Percentiles rank a stretch among this genome's conserved stretches.
Conservation (phyloP, 2,113 vertebrate genomes). For the Heterochromis multidens region DNA sequence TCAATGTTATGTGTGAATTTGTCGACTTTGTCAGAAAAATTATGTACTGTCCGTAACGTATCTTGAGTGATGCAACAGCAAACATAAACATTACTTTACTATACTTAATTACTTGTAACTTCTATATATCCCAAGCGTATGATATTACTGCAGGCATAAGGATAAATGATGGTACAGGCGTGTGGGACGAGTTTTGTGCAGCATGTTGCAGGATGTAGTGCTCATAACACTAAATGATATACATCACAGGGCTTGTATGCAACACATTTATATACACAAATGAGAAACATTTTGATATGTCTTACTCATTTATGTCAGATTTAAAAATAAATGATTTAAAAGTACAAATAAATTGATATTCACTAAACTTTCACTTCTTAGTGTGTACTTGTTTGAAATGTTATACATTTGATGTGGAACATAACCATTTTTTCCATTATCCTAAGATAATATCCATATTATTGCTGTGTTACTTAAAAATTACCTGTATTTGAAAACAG, state of each 20-base stretch:
- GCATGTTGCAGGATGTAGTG: not conserved
- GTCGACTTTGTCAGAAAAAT: not conserved
- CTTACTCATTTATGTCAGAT: no score
- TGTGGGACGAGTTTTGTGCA: not conserved
- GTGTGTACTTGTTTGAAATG: no score
- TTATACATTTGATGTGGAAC: no score
- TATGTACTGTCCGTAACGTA: not conserved
- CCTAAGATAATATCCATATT: not conserved
- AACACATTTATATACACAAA: not conserved
- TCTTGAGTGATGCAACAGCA: not conserved
- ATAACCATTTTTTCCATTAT: not conserved
- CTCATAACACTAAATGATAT: not conserved
- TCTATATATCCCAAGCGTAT: not conserved
- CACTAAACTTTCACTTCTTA: no score
- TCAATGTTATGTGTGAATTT: fast-evolving
- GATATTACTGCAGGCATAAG: not conserved
- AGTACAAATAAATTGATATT: no score
- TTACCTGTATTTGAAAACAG: not conserved
- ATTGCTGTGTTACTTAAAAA: not conserved
- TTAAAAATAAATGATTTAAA: no score
- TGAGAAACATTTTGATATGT: not conserved
- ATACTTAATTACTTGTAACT: not conserved
- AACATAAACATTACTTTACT: not conserved
- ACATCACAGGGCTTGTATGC: not conserved
- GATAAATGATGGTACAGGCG: not conserved